Evolutionary conservation across 37 sponge, comb jelly and placozoan genomes (phyloP).

Genomic region (Agelas oroides): DNA sequence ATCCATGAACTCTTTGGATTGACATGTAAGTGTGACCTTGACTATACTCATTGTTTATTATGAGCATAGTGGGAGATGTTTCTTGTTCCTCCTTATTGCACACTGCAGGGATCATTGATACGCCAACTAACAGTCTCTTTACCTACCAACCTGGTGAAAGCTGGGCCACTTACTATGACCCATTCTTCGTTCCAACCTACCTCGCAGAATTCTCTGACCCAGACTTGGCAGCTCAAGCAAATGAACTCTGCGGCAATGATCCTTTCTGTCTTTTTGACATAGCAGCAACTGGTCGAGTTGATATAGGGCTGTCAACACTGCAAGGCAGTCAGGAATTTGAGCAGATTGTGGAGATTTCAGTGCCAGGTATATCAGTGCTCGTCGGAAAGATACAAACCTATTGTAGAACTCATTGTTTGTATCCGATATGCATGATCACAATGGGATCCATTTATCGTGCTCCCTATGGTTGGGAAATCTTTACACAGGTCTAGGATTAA

Average conservation of each 20-base stretch:
- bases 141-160: conserved; percentile 27
- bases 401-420: no score
- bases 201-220: conserved; percentile 30
- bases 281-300: conserved; percentile 54
- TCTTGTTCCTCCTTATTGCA: neutral
- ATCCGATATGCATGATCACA: no score
- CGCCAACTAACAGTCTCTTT: conserved; percentile 23
- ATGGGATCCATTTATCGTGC: no score
- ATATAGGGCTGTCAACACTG: conserved; percentile 54
- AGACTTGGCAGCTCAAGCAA: conserved; percentile 15
- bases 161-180: conserved; percentile 37
- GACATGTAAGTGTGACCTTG: conserved; percentile 34
- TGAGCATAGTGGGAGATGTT: no score
- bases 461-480: no score
- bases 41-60: neutral
- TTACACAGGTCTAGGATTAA: no score
- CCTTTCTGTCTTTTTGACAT: conserved; percentile 59
- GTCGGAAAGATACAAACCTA: no score
- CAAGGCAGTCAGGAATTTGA: conserved; percentile 27
- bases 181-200: conserved; percentile 21
- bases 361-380: conserved; percentile 29
- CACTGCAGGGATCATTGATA: conserved; percentile 34
- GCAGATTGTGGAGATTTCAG: conserved; percentile 24
- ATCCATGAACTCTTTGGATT: conserved; percentile 53
- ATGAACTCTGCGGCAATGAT: conserved; percentile 32